Evolutionary conservation across 2,888 invertebrate species (phyloP).

Genomic region (Oxystoma pomonae): DNA sequence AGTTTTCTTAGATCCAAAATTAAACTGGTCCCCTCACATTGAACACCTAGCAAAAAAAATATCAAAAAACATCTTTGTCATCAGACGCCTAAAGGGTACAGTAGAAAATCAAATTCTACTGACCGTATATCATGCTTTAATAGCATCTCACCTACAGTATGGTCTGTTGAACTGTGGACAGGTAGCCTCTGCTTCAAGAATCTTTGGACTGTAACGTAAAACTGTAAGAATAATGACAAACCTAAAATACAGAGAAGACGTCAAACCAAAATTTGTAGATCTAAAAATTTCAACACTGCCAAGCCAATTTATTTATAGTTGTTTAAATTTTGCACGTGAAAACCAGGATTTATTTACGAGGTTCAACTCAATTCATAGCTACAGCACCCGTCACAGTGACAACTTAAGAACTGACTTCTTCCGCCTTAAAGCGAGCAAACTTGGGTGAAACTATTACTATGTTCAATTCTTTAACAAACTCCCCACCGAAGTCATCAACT

Average conservation of each 20-base stretch:
- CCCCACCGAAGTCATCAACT: background rate
- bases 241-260: too few species aligned
- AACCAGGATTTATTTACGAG: too few species aligned
- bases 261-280: background rate
- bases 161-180: background rate
- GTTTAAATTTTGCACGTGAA: background rate
- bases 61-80: constrained; percentile 1
- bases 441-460: background rate
- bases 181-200: too few species aligned
- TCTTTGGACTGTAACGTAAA: background rate
- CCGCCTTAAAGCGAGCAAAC: background rate
- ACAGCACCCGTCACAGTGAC: too few species aligned
- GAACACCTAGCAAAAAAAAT: background rate
- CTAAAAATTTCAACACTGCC: background rate
- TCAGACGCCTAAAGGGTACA: background rate
- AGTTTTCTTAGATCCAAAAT: too few species aligned
- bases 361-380: too few species aligned
- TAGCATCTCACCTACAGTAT: background rate
- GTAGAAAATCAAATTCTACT: background rate
- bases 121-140: constrained; percentile 1
- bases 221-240: background rate
- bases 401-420: too few species aligned
- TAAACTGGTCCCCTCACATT: too few species aligned
- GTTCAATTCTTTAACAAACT: background rate
- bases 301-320: background rate